Base-by-base conservation (phyloP, 2,888 invertebrate genomes). In the Chrysina gloriosa region DNA sequence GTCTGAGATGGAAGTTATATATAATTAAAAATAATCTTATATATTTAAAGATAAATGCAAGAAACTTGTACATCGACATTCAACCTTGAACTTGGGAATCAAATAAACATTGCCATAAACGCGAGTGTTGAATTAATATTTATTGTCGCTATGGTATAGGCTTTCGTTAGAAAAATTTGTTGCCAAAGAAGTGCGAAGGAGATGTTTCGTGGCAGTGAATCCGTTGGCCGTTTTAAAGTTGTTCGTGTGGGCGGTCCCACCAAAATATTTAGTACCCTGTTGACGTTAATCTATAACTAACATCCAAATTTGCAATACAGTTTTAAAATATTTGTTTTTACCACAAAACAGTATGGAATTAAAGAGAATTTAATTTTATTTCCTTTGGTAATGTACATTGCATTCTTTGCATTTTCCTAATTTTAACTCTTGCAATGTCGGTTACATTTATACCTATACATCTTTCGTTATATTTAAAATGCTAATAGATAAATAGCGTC, bases 21-120 rank as follows among this genome's bases (percentile, higher is more conserved):
- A 31, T 9, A 31, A 31, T n/a, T 31, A 2, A 31, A 31, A 9
- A n/a, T 31, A 31, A 4, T 9, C 2, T 31, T 31, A 31, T 31
- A 31, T n/a, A 31, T 52, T 52, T 16, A 19, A 31, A 19, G 29
- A 52, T 29, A 52, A 52, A 7, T 19, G 29, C 11, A 50, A 14
- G 11, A 50, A 50, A 47, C 47, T 23, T 29, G 29, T 29, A 52
- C 16, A 6, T 52, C 29, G 9, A 31, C 5, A n/a, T 52, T 31
- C 36, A 54, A 48, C 68, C 72, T 71, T 72, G 72, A 71, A 72
- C 71, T 71, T 72, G 71, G 47, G 39, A 54, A 11, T 5, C 25
- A 63, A 63, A 63, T 29, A 47, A 47, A 21, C 47, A 63, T 9
- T 29, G 27, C 47, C 27, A 47, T 19, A 63, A 47, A 63, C 25